Evolutionary conservation across 2,113 vertebrate species (phyloP).

Genomic region (Paedocypris sp.): DNA sequence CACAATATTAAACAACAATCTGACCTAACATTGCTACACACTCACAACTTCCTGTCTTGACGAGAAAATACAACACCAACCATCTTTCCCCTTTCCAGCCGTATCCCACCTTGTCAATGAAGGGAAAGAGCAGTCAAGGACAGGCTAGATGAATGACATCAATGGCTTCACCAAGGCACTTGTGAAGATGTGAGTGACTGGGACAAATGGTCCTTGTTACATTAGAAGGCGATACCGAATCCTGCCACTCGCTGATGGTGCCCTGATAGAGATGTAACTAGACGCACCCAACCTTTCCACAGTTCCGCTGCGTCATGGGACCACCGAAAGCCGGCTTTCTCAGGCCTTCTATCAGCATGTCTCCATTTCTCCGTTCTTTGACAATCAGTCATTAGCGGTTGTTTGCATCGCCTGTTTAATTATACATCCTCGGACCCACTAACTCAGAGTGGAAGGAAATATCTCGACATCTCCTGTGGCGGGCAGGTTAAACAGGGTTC

Average conservation of each 20-base stretch:
- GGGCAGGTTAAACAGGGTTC: too few relatives aligned
- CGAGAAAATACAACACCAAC: slow-evolving; percentile 29
- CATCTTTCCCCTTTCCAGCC: background rate
- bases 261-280: slow-evolving; percentile 62
- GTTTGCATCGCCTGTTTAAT: background rate
- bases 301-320: slow-evolving; percentile 50
- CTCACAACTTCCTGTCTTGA: slow-evolving; percentile 23
- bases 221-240: slow-evolving; percentile 60
- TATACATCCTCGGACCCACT: background rate
- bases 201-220: slow-evolving; percentile 66
- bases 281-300: slow-evolving; percentile 60
- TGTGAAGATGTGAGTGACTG: slow-evolving; percentile 61
- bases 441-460: too few relatives aligned
- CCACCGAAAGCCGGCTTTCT: slow-evolving; percentile 42
- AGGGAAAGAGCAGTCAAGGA: slow-evolving; percentile 52
- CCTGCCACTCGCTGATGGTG: slow-evolving; percentile 56
- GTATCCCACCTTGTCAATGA: slow-evolving; percentile 44
- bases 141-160: slow-evolving; percentile 62
- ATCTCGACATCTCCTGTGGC: too few relatives aligned
- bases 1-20: too few relatives aligned
- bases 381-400: background rate
- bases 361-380: background rate
- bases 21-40: slow-evolving; percentile 27
- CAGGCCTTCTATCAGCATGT: slow-evolving; percentile 25
- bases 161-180: slow-evolving; percentile 55